A percentile compares a stretch with the other conserved stretches of the same genome.
phyloP scores from a whole-genome alignment of 2,113 vertebrate species.

The Blennius ocellaris region DNA sequence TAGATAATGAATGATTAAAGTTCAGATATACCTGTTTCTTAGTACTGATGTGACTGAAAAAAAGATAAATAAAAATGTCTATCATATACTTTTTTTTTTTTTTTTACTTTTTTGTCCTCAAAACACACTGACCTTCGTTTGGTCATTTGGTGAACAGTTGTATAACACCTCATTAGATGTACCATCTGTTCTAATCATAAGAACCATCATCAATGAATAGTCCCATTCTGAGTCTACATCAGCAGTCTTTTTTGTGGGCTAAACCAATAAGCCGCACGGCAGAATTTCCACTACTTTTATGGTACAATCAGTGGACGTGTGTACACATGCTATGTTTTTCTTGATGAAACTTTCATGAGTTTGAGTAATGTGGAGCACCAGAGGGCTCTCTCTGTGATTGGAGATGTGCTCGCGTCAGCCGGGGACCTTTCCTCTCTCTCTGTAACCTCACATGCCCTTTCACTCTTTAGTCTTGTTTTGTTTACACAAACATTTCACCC shows the following conservation, averaged over 20 bases:
- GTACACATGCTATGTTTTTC: slow-evolving; percentile 37
- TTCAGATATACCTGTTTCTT: no score
- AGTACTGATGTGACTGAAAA: no score
- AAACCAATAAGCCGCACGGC: slow-evolving; percentile 12
- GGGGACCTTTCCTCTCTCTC: slow-evolving; percentile 52
- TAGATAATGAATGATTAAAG: no score
- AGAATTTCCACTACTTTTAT: slow-evolving; percentile 10
- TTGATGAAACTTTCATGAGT: slow-evolving; percentile 76
- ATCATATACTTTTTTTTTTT: no score
- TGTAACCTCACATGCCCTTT: slow-evolving; percentile 47
- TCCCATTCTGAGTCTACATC: not conserved
- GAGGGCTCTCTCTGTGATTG: slow-evolving; percentile 34
- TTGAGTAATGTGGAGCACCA: slow-evolving; percentile 57
- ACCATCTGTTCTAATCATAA: slow-evolving; percentile 1
- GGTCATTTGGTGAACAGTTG: not conserved
- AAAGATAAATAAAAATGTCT: no score
- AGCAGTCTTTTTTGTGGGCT: not conserved
- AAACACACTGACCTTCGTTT: not conserved
- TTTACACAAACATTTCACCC: slow-evolving; percentile 3
- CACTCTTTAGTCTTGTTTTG: slow-evolving; percentile 9
- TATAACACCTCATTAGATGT: slow-evolving; percentile 18
- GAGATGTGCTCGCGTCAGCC: slow-evolving; percentile 26
- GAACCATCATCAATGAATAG: slow-evolving; percentile 21
- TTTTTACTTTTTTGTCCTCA: no score
- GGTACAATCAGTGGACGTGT: slow-evolving; percentile 15